These are phyloP conservation scores for Drosophila sp. DNA, from an alignment of 1,140 invertebrate genomes.

Conservation along the genomic window DNA sequence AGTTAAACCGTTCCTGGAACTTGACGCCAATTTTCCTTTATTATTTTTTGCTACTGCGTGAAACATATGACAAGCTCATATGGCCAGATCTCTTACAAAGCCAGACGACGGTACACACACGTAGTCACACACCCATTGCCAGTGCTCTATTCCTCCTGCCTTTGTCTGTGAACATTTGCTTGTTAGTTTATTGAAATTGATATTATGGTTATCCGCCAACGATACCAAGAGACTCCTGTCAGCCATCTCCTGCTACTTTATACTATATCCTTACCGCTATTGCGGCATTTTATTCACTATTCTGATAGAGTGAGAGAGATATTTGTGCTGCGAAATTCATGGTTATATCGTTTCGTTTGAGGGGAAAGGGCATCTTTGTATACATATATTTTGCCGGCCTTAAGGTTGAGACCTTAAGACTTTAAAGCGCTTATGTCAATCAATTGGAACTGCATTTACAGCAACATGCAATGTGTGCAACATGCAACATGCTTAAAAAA, in stretches of 20 bases:
- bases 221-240: constrained; percentile 13
- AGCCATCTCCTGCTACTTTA: neutral
- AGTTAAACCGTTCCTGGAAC: neutral
- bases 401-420: constrained; percentile 36
- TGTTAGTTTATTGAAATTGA: constrained; percentile 81
- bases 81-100: constrained; percentile 41
- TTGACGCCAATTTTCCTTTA: constrained; percentile 10
- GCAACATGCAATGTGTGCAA: constrained; percentile 17
- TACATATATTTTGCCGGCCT: constrained; percentile 20
- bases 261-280: constrained; percentile 21
- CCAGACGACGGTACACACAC: constrained; percentile 35
- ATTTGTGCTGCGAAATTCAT: constrained; percentile 73
- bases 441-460: constrained; percentile 38
- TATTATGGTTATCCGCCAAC: constrained; percentile 66
- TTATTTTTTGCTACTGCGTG: constrained; percentile 7
- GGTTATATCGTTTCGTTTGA: constrained; percentile 67
- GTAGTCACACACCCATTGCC: constrained; percentile 7
- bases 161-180: constrained; percentile 49
- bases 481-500: constrained; percentile 45
- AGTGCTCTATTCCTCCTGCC: neutral
- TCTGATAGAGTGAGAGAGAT: constrained; percentile 46
- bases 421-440: constrained; percentile 76
- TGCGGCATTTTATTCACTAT: constrained; percentile 45
- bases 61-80: constrained; percentile 52
- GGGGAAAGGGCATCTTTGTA: constrained; percentile 46